Conservation (phyloP, 2,797 vertebrate species). For the Rhynchonycteris naso region DNA sequence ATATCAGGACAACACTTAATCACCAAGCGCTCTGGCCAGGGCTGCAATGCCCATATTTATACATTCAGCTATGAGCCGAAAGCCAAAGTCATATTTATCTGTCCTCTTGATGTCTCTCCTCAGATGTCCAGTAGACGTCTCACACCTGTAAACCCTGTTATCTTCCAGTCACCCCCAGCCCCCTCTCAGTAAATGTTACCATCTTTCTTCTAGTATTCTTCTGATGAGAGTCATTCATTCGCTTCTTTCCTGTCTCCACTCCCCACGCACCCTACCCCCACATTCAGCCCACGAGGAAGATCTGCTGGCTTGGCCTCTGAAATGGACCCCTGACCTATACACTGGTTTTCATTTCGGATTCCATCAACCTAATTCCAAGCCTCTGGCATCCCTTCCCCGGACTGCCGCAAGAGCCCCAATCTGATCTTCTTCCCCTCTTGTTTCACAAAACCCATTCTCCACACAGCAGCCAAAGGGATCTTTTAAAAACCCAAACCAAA, state of each 20-base stretch:
- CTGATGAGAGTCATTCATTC: not conserved
- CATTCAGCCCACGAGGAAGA: not conserved
- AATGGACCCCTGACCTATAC: not conserved
- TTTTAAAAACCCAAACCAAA: not conserved
- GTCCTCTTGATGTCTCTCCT: not conserved
- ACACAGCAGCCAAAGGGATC: not conserved
- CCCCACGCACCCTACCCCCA: rapidly evolving
- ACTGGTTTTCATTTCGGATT: not conserved
- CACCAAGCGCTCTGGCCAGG: too few relatives aligned
- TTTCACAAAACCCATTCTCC: not conserved
- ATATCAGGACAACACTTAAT: too few relatives aligned
- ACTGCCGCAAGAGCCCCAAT: not conserved
- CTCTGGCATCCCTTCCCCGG: not conserved
- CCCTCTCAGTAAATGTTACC: not conserved
- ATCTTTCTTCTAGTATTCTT: not conserved
- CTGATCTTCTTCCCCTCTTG: not conserved
- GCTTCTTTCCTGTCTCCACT: not conserved
- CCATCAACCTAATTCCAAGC: not conserved
- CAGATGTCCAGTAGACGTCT: not conserved
- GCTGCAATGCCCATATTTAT: not conserved
- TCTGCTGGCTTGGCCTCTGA: not conserved
- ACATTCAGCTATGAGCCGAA: not conserved
- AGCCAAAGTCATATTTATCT: not conserved
- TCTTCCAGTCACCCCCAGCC: not conserved
- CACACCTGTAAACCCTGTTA: not conserved